Evolutionary conservation across 2,888 invertebrate genomes (phyloP).

Genomic region (Ophraella communa): DNA sequence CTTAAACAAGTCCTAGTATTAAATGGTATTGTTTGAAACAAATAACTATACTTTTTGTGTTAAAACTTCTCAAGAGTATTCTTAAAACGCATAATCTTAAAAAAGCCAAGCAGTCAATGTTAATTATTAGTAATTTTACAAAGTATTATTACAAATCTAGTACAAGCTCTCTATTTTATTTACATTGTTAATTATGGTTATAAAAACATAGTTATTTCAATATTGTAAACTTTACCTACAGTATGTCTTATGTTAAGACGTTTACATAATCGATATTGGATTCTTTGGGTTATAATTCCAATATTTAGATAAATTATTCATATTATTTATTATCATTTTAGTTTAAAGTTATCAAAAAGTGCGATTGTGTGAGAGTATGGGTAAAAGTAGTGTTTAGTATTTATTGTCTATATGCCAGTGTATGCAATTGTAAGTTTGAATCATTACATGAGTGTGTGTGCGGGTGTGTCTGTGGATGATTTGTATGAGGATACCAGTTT

Average conservation of each 20-base stretch:
- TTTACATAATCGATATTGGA: not conserved
- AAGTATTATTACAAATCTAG: too few relatives aligned
- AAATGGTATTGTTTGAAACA: too few relatives aligned
- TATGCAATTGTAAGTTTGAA: not conserved
- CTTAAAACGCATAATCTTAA: too few relatives aligned
- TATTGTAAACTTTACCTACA: not conserved
- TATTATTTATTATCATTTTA: slow-evolving; percentile 8
- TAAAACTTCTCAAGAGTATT: too few relatives aligned
- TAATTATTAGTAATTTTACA: too few relatives aligned
- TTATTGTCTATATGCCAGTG: slow-evolving; percentile 1
- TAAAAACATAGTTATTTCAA: not conserved
- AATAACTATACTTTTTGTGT: too few relatives aligned
- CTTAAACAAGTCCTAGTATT: too few relatives aligned
- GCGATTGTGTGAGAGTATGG: not conserved
- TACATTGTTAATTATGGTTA: too few relatives aligned
- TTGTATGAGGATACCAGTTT: not conserved
- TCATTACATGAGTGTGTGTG: not conserved
- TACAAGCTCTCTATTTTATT: not conserved
- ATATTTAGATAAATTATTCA: not conserved
- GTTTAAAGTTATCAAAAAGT: not conserved
- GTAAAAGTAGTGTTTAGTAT: not conserved
- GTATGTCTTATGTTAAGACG: not conserved
- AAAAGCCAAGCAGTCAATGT: too few relatives aligned
- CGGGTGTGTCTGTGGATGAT: not conserved
- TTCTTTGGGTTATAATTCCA: not conserved